Conservation (phyloP, 1,140 invertebrate species). For the Zaprionus camerounensis region DNA sequence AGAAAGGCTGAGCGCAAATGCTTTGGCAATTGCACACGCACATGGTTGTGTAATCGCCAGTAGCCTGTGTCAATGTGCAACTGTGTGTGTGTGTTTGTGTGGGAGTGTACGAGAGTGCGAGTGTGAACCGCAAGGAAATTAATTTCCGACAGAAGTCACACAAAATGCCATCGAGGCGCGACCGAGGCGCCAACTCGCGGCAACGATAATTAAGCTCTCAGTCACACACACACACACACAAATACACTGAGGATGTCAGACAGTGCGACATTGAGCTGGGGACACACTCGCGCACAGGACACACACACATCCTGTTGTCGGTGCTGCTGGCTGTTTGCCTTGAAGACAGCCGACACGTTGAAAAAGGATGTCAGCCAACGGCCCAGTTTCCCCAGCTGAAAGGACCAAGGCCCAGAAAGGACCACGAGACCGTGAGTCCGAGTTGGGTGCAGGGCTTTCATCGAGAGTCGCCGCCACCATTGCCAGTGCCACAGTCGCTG, state of each 20-base stretch:
- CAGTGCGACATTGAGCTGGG: slow-evolving; percentile 27
- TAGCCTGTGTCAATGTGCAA: neutral
- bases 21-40: slow-evolving; percentile 35
- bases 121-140: slow-evolving; percentile 68
- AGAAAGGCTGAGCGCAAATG: slow-evolving; percentile 36
- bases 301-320: slow-evolving; percentile 42
- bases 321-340: slow-evolving; percentile 58
- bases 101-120: slow-evolving; percentile 36
- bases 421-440: slow-evolving; percentile 26
- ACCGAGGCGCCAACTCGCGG: slow-evolving; percentile 57
- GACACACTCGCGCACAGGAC: slow-evolving; percentile 24
- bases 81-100: neutral
- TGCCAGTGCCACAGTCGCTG: slow-evolving; percentile 22
- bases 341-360: slow-evolving; percentile 60
- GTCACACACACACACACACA: slow-evolving; percentile 31
- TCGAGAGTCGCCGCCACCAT: slow-evolving; percentile 34
- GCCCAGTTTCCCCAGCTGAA: slow-evolving; percentile 21
- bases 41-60: slow-evolving; percentile 32
- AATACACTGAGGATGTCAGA: neutral
- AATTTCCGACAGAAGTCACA: slow-evolving; percentile 83
- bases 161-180: slow-evolving; percentile 66
- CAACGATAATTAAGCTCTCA: slow-evolving; percentile 74
- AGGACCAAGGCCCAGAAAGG: slow-evolving; percentile 8
- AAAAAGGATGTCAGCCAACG: slow-evolving; percentile 61
- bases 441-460: slow-evolving; percentile 62